phyloP scores from a whole-genome alignment of 1,140 invertebrate genomes.

The Rhyzopertha dominica region DNA sequence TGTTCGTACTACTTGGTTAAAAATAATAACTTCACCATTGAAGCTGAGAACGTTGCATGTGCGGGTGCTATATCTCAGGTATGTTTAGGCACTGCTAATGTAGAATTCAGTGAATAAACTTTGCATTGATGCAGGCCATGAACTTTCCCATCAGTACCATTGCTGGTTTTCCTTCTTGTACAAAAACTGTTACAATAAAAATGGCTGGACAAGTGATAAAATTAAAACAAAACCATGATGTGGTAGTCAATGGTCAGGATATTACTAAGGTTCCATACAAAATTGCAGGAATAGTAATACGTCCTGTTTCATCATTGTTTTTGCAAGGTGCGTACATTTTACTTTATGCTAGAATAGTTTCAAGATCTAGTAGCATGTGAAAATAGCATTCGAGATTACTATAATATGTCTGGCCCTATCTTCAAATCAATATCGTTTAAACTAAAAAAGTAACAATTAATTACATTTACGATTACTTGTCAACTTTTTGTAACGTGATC shows the following conservation, averaged over 20 bases:
- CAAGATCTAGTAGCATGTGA: too few relatives aligned
- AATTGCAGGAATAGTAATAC: conserved; percentile 54
- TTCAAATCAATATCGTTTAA: too few relatives aligned
- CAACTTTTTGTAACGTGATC: too few relatives aligned
- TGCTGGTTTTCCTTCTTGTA: conserved; percentile 68
- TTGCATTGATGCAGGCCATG: conserved; percentile 49
- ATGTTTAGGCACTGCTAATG: conserved; percentile 14
- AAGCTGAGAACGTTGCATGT: conserved; percentile 78
- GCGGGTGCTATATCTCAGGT: conserved; percentile 70
- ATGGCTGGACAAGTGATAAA: conserved; percentile 52
- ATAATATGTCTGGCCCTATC: too few relatives aligned
- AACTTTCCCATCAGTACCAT: conserved; percentile 52
- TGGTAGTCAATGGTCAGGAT: conserved; percentile 66
- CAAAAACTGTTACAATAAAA: conserved; percentile 68
- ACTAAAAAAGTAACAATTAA: too few relatives aligned
- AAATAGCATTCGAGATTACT: too few relatives aligned
- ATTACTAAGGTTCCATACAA: conserved; percentile 61
- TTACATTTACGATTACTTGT: too few relatives aligned
- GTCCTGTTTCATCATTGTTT: conserved; percentile 71
- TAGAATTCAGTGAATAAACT: conserved; percentile 2
- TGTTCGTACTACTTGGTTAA: conserved; percentile 80
- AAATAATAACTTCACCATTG: conserved; percentile 61
- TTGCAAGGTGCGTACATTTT: conserved; percentile 54
- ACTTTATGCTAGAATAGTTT: too few relatives aligned
- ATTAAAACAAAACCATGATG: conserved; percentile 65